Conservation (phyloP, 2,888 invertebrate genomes). For the Sinopyrophorus schimmeli region DNA sequence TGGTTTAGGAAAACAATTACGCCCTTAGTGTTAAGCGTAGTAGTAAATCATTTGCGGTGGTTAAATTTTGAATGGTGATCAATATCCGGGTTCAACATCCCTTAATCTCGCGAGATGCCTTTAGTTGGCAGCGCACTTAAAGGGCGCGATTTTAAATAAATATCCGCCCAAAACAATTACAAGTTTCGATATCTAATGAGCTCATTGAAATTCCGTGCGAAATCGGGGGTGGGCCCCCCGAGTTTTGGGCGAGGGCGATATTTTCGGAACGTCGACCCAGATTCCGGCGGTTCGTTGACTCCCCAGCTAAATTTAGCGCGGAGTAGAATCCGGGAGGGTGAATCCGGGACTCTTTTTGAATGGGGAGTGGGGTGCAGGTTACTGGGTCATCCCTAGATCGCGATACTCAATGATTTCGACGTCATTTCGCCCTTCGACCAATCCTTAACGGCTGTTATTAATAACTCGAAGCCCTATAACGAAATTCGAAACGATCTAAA, state of each 20-base stretch:
- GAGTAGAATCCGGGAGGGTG: conserved; percentile 26
- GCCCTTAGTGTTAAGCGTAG: too few species aligned
- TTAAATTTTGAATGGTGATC: conserved; percentile 12
- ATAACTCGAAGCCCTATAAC: too few species aligned
- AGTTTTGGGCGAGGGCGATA: conserved; percentile 19
- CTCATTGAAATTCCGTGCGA: conserved; percentile 23
- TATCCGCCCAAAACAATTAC: conserved; percentile 17
- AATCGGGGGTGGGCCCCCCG: conserved; percentile 18
- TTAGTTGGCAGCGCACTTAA: too few species aligned
- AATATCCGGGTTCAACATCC: conserved; percentile 1
- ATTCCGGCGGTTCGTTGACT: conserved; percentile 29
- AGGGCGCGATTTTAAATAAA: too few species aligned
- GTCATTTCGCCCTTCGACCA: conserved; percentile 30
- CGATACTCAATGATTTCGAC: conserved; percentile 37
- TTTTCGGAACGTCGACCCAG: conserved; percentile 30
- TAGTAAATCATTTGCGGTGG: conserved; percentile 15
- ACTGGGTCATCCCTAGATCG: conserved; percentile 39
- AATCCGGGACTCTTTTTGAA: conserved; percentile 29
- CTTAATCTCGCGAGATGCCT: conserved; percentile 2
- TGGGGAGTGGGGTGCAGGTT: conserved; percentile 37
- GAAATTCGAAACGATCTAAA: too few species aligned
- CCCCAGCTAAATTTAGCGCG: conserved; percentile 35
- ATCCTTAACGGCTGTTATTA: conserved; percentile 13
- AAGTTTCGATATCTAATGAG: conserved; percentile 16
- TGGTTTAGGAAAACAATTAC: too few species aligned